Evolutionary conservation across 2,888 invertebrate genomes (phyloP).

Genomic region (Mechanitis mazaeus): DNA sequence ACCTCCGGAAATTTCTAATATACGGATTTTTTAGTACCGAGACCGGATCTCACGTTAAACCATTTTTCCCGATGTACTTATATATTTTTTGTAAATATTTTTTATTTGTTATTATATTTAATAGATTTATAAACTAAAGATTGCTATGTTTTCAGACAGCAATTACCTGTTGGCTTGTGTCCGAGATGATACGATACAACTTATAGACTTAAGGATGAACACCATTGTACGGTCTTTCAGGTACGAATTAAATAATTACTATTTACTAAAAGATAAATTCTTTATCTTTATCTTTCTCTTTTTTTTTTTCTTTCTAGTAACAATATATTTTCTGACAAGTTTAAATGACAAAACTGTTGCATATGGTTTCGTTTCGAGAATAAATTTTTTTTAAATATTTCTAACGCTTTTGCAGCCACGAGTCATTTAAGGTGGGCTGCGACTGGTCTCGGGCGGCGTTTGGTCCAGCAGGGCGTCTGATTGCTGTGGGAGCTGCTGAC

Average conservation of each 20-base stretch:
- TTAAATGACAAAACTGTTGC: too few relatives aligned
- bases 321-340: too few relatives aligned
- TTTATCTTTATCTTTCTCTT: not conserved
- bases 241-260: conserved; percentile 67
- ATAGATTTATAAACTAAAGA: too few relatives aligned
- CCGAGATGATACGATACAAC: conserved; percentile 95
- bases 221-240: conserved; percentile 92
- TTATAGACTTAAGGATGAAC: conserved; percentile 96
- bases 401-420: conserved; percentile 81
- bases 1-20: too few relatives aligned
- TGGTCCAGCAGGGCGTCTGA: conserved; percentile 92
- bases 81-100: too few relatives aligned
- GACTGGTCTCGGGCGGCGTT: conserved; percentile 96
- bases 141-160: conserved; percentile 81
- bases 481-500: conserved; percentile 94
- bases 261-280: not conserved
- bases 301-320: not conserved
- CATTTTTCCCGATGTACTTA: too few relatives aligned
- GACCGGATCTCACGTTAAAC: too few relatives aligned
- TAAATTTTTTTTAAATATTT: too few relatives aligned
- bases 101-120: too few relatives aligned
- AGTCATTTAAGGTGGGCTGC: conserved; percentile 95
- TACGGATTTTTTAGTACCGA: too few relatives aligned
- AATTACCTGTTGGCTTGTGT: conserved; percentile 94
- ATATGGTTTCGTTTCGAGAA: too few relatives aligned